Conservation (phyloP, 1,140 invertebrate species). For the Gerris buenoi region DNA sequence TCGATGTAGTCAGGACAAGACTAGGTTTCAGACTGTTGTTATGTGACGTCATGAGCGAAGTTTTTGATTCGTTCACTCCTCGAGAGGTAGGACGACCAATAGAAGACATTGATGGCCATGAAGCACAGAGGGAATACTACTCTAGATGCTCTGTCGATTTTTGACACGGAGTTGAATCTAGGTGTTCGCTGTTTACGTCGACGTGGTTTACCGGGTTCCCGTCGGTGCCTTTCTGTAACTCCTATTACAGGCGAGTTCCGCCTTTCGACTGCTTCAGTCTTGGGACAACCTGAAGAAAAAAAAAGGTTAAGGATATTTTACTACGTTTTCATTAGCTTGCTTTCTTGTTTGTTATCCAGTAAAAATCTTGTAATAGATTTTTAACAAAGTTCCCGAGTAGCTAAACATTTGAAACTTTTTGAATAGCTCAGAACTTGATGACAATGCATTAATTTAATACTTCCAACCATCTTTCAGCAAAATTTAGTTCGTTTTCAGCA, state of each 20-base stretch:
- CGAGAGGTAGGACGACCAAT: constrained; percentile 60
- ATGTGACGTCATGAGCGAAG: neutral
- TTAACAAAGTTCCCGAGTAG: too few species aligned
- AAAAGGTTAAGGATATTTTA: too few species aligned
- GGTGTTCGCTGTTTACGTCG: constrained; percentile 39
- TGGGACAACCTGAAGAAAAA: constrained; percentile 11
- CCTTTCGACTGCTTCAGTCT: neutral
- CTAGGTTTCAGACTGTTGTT: too few species aligned
- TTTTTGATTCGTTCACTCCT: constrained; percentile 40
- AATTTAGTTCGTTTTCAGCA: too few species aligned
- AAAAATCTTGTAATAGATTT: too few species aligned
- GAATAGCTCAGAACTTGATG: too few species aligned
- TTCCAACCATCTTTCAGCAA: too few species aligned
- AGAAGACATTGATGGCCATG: constrained; percentile 58
- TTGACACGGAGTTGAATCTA: constrained; percentile 60
- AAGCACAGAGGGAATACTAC: constrained; percentile 61
- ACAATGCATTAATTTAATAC: too few species aligned
- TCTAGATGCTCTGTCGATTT: constrained; percentile 59
- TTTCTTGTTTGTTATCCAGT: too few species aligned
- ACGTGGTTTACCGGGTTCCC: constrained; percentile 2
- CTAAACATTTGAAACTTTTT: too few species aligned
- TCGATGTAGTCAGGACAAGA: too few species aligned
- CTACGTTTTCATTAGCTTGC: too few species aligned
- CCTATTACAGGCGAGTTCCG: constrained; percentile 3
- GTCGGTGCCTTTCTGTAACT: neutral